A percentile compares a stretch with the other conserved stretches of the same genome.
Evolutionary conservation across 2,113 vertebrate genomes (phyloP).

Genomic region (Cynoglossus semilaevis): DNA sequence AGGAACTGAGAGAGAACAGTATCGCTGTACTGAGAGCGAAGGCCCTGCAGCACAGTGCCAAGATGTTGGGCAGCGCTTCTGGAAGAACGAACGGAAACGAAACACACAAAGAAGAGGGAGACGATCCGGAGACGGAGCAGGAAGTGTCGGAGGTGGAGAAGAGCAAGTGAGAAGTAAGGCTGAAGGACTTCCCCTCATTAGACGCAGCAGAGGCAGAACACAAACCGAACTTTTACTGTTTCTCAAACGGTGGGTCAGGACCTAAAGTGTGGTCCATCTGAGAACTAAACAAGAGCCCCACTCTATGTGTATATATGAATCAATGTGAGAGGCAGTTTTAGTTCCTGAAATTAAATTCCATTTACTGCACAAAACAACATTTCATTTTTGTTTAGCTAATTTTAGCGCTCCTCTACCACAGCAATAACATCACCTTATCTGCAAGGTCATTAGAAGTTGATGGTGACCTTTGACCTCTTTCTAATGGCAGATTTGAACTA

Average conservation of each 20-base stretch:
- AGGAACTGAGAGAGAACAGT: constrained; percentile 97
- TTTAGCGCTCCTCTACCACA: too few relatives aligned
- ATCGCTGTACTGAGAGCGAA: constrained; percentile 93
- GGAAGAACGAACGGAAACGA: constrained; percentile 59
- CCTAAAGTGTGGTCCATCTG: too few relatives aligned
- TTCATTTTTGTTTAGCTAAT: too few relatives aligned
- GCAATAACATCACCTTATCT: too few relatives aligned
- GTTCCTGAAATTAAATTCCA: too few relatives aligned
- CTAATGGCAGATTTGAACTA: neutral
- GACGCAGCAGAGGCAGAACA: neutral
- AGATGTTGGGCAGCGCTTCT: constrained; percentile 86
- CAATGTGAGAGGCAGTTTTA: too few relatives aligned
- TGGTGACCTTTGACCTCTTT: constrained; percentile 33
- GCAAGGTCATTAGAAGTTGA: too few relatives aligned
- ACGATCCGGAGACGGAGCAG: constrained; percentile 68
- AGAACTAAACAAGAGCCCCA: too few relatives aligned
- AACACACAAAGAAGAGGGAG: constrained; percentile 64
- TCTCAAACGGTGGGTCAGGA: too few relatives aligned
- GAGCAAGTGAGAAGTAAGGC: constrained; percentile 1
- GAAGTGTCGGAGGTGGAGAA: constrained; percentile 40
- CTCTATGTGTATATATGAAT: too few relatives aligned
- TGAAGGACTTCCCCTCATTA: neutral
- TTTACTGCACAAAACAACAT: too few relatives aligned
- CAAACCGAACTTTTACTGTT: neutral
- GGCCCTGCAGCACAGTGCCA: constrained; percentile 97